Evolutionary conservation across 37 sponge, comb jelly and placozoan genomes (phyloP).

Genomic region (Hormiphora californensis): DNA sequence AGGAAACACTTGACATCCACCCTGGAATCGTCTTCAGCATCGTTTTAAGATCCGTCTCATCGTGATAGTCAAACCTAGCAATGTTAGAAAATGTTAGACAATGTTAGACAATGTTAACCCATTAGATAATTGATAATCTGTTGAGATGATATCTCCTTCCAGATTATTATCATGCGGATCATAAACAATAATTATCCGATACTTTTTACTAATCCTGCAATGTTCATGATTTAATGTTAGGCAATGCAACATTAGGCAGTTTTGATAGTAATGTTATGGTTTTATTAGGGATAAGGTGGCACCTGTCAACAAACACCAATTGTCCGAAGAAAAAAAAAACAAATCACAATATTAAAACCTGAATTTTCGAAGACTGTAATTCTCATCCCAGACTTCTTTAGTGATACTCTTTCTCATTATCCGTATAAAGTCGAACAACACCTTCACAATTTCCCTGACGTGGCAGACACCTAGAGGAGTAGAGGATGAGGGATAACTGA

Average conservation of each 20-base stretch:
- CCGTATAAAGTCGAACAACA: neutral
- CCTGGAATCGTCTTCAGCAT: neutral
- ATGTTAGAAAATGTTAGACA: too few relatives aligned
- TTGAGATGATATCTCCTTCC: neutral
- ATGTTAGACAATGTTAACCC: neutral
- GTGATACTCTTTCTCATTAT: constrained; percentile 4
- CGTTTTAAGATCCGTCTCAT: constrained; percentile 22
- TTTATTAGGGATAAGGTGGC: too few relatives aligned
- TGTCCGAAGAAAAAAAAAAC: too few relatives aligned
- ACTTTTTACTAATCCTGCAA: too few relatives aligned
- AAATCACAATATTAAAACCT: too few relatives aligned
- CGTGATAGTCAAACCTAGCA: constrained; percentile 37
- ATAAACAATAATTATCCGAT: too few relatives aligned
- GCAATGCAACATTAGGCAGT: too few relatives aligned
- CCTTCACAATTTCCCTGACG: neutral
- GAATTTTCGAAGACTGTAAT: neutral
- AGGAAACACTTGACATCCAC: neutral
- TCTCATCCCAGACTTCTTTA: neutral
- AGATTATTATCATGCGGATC: neutral
- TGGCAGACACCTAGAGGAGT: constrained; percentile 18
- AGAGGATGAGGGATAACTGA: too few relatives aligned
- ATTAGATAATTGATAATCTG: neutral
- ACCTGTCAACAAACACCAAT: too few relatives aligned
- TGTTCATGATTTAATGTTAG: too few relatives aligned
- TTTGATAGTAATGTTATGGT: too few relatives aligned